phyloP scores from a whole-genome alignment of 2,797 vertebrate species.

The Falco peregrinus region DNA sequence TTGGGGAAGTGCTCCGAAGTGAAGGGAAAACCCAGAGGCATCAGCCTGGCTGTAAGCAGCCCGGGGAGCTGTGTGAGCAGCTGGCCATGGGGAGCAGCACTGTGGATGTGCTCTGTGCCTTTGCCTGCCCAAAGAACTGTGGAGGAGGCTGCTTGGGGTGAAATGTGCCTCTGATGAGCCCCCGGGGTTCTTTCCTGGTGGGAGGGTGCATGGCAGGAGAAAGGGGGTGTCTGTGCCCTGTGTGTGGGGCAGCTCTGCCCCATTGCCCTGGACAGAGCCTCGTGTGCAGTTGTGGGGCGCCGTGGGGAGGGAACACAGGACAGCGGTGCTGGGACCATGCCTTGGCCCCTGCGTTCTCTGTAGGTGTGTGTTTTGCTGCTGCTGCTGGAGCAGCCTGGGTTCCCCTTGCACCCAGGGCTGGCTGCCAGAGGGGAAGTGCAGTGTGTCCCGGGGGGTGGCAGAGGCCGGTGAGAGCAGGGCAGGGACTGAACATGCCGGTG shows the following conservation, averaged over 20 bases:
- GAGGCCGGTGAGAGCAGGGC: fast-evolving
- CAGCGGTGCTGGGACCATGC: fast-evolving
- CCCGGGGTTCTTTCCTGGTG: background rate
- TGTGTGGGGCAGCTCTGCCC: background rate
- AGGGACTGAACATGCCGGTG: fast-evolving
- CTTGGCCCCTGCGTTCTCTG: background rate
- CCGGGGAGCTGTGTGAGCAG: fast-evolving
- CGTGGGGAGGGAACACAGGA: background rate
- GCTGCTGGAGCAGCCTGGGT: background rate
- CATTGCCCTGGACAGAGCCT: fast-evolving
- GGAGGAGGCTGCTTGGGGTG: background rate
- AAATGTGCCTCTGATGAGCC: background rate
- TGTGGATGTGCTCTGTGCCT: background rate
- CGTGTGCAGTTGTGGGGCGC: fast-evolving
- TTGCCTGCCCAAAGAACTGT: background rate
- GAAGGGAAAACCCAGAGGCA: background rate
- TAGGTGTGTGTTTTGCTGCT: background rate
- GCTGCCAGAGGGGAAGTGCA: too few species aligned
- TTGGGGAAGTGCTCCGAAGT: background rate
- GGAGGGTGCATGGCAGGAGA: background rate
- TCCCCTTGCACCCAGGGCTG: background rate
- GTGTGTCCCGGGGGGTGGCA: background rate
- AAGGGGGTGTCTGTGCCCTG: background rate
- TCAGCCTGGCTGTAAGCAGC: background rate
- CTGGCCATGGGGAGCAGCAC: background rate